These are phyloP conservation scores for Lasioglossum leucozonium DNA, from an alignment of 2,888 invertebrate species.

Conservation along the genomic window DNA sequence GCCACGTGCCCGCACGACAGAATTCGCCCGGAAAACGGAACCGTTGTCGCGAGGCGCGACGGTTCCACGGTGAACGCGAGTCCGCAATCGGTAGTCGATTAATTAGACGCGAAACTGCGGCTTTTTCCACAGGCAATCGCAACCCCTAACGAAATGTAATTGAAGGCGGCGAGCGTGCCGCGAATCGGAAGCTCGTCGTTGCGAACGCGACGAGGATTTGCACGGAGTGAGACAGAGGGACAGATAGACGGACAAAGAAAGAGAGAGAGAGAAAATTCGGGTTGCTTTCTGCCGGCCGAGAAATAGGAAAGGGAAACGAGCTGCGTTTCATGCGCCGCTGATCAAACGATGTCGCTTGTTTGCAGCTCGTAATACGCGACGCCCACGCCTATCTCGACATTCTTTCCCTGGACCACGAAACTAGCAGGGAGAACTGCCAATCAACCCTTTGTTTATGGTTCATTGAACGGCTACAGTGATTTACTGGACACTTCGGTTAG, in stretches of 20 bases:
- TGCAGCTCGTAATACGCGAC: not conserved
- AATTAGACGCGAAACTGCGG: conserved; percentile 22
- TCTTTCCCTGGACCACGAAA: not conserved
- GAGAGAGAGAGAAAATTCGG: not conserved
- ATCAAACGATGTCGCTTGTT: not conserved
- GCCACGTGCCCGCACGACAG: not conserved
- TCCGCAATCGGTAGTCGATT: conserved; percentile 13
- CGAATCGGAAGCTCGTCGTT: conserved; percentile 18
- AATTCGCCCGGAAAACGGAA: not conserved
- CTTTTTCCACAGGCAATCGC: conserved; percentile 22
- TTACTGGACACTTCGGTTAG: too few species aligned
- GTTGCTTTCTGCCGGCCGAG: not conserved
- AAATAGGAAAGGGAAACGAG: conserved; percentile 1
- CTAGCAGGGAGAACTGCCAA: not conserved
- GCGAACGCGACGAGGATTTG: not conserved
- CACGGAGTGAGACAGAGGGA: not conserved
- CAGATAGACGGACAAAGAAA: too few species aligned
- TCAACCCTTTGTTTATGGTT: too few species aligned
- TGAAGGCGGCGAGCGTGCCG: conserved; percentile 16
- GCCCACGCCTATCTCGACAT: not conserved
- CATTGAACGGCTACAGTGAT: too few species aligned
- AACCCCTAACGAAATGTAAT: conserved; percentile 32
- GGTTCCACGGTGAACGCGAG: not conserved
- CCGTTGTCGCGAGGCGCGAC: not conserved
- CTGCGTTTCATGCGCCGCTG: not conserved